These are phyloP conservation scores for Turdus rufiventris DNA, from an alignment of 2,113 vertebrate species.

Conservation along the genomic window DNA sequence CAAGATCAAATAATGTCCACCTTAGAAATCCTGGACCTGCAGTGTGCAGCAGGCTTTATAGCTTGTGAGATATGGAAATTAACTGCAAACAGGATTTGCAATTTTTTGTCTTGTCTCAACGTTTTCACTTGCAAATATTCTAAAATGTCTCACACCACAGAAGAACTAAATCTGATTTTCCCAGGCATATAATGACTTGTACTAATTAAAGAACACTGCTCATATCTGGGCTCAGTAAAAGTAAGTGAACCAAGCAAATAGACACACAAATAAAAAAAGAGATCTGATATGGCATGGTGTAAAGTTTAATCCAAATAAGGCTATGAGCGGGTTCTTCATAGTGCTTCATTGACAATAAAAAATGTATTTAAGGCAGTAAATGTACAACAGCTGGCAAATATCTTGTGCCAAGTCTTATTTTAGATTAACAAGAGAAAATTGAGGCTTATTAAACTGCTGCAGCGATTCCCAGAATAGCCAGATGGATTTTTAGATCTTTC, in stretches of 20 bases:
- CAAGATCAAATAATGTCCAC: neutral
- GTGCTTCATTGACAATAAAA: constrained; percentile 51
- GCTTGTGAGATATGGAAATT: neutral
- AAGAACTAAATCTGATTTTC: constrained; percentile 15
- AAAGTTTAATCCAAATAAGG: constrained; percentile 81
- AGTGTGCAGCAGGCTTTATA: neutral
- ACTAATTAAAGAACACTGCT: constrained; percentile 1
- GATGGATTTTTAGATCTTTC: constrained; percentile 35
- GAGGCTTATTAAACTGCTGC: constrained; percentile 20
- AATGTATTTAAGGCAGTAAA: constrained; percentile 64
- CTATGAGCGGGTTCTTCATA: constrained; percentile 41
- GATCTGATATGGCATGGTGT: constrained; percentile 29
- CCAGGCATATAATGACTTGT: neutral
- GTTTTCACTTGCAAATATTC: constrained; percentile 4
- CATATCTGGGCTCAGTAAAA: constrained; percentile 30
- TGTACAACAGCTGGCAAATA: constrained; percentile 72
- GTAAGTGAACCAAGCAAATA: constrained; percentile 39
- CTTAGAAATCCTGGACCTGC: neutral
- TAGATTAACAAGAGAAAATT: constrained; percentile 61
- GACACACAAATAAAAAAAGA: constrained; percentile 26
- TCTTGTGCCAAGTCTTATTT: constrained; percentile 72
- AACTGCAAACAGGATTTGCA: neutral
- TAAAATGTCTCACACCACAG: neutral
- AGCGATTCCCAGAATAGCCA: constrained; percentile 40
- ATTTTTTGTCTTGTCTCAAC: neutral